Evolutionary conservation across 2,888 invertebrate species (phyloP).

Genomic region (Epinotia ramella): DNA sequence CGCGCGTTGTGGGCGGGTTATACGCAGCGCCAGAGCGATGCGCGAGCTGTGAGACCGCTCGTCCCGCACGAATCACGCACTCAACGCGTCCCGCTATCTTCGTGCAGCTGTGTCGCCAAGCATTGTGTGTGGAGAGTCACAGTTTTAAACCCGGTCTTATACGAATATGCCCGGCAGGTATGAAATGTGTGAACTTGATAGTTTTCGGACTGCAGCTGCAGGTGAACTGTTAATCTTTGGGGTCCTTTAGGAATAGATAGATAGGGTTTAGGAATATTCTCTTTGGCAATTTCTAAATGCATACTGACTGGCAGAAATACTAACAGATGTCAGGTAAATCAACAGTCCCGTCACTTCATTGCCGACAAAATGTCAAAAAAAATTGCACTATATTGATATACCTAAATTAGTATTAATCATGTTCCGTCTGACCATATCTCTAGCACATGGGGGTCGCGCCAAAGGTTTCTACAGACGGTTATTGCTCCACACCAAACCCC

Average conservation of each 20-base stretch:
- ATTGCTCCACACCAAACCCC: background rate
- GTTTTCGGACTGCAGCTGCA: no score
- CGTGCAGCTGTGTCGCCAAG: no score
- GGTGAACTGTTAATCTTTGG: no score
- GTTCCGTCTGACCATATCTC: conserved; percentile 36
- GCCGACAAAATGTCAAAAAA: background rate
- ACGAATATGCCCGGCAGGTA: no score
- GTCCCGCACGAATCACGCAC: no score
- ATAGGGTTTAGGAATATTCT: background rate
- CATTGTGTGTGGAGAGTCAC: no score
- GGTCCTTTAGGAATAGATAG: background rate
- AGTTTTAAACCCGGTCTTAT: no score
- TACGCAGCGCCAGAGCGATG: no score
- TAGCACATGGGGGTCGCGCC: background rate
- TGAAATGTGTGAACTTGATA: no score
- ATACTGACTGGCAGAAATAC: conserved; percentile 6
- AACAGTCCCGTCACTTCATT: background rate
- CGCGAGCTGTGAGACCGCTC: no score
- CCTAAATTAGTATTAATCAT: conserved; percentile 1
- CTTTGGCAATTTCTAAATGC: background rate
- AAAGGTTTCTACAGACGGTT: background rate
- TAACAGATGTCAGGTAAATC: background rate
- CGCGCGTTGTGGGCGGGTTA: no score
- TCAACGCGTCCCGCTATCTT: no score
- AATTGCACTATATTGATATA: background rate